Percentiles rank a stretch among this genome's conserved stretches.
These are phyloP conservation scores for Leptopilina boulardi DNA, from an alignment of 1,140 invertebrate genomes.

Conservation along the genomic window DNA sequence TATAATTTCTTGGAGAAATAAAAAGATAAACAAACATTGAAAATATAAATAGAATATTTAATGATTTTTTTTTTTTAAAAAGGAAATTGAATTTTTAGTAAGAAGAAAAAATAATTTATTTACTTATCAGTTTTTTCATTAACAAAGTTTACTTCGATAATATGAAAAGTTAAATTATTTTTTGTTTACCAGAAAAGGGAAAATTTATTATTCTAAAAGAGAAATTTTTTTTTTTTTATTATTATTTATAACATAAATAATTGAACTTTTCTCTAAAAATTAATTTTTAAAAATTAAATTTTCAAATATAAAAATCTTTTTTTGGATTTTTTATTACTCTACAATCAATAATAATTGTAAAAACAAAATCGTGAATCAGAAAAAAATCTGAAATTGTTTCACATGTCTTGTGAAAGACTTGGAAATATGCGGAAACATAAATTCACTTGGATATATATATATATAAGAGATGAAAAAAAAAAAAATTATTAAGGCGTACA, in stretches of 20 bases:
- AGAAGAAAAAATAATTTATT: background rate
- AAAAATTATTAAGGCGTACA: constrained; percentile 11
- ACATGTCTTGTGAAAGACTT: background rate
- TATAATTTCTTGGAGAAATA: background rate
- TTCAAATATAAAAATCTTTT: background rate
- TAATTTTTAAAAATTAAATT: too few relatives aligned
- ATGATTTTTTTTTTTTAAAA: too few relatives aligned
- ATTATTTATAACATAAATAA: too few relatives aligned
- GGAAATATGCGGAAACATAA: background rate
- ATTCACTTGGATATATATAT: background rate
- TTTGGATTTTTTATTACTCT: background rate
- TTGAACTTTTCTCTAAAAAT: too few relatives aligned
- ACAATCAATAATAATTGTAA: background rate
- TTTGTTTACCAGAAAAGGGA: too few relatives aligned
- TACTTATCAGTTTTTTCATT: background rate
- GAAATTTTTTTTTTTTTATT: too few relatives aligned
- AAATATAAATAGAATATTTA: too few relatives aligned
- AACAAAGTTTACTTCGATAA: too few relatives aligned
- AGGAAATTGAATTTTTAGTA: background rate
- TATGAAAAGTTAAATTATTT: too few relatives aligned
- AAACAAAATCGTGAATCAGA: background rate
- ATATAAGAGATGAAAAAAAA: too few relatives aligned
- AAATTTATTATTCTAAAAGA: too few relatives aligned
- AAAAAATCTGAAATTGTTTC: background rate
- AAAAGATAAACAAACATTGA: background rate